Percentiles rank a stretch among this genome's conserved stretches.
Evolutionary conservation across 2,113 vertebrate species (phyloP).

Genomic region (Menidia beryllina): DNA sequence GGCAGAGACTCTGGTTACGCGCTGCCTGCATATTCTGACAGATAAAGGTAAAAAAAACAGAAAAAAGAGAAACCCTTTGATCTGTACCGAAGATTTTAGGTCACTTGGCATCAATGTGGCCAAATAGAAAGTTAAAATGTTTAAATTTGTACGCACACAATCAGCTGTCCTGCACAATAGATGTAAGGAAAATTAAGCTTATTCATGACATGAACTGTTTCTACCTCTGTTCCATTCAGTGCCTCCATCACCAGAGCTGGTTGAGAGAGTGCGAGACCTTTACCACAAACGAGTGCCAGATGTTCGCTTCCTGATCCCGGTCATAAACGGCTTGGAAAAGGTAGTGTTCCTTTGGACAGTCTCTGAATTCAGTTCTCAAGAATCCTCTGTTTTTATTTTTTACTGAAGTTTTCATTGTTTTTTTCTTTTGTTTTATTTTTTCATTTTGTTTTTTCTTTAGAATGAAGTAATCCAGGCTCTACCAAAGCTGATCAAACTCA

Average conservation of each 20-base stretch:
- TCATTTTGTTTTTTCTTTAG: constrained; percentile 66
- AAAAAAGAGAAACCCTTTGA: neutral
- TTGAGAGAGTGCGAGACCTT: constrained; percentile 93
- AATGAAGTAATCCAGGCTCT: constrained; percentile 95
- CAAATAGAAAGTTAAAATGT: neutral
- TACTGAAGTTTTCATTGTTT: too few relatives aligned
- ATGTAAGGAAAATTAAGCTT: neutral
- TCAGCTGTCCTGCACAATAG: neutral
- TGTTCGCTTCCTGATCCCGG: constrained; percentile 93
- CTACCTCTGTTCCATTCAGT: constrained; percentile 73
- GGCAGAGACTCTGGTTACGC: constrained; percentile 92
- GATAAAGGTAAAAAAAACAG: constrained; percentile 87
- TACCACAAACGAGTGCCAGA: constrained; percentile 96
- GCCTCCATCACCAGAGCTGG: constrained; percentile 93
- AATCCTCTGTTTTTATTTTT: neutral
- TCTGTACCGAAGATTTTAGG: too few relatives aligned
- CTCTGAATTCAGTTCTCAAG: neutral
- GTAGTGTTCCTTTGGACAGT: constrained; percentile 60
- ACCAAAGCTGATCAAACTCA: constrained; percentile 96
- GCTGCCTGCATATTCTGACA: constrained; percentile 93
- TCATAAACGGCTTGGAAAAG: constrained; percentile 97
- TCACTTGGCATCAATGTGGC: rapidly evolving
- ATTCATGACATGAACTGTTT: neutral
- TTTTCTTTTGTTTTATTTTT: too few relatives aligned
- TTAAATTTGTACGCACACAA: neutral